Evolutionary conservation across 2,113 vertebrate species (phyloP).

Genomic region (Rallus limicola): DNA sequence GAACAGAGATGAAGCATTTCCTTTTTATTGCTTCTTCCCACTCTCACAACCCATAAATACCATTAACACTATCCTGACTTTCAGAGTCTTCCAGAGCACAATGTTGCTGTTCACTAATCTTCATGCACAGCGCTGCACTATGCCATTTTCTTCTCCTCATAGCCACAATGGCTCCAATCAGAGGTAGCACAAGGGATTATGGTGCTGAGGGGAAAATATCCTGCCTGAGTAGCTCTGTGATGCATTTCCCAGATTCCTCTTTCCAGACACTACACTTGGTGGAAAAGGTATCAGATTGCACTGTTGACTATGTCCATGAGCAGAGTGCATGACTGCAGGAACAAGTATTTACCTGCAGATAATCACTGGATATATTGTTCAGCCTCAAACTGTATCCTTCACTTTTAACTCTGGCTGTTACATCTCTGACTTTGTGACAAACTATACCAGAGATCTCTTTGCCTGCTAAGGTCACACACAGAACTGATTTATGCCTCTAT

Average conservation of each 20-base stretch:
- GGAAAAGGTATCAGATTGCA: slow-evolving; percentile 35
- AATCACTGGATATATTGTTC: neutral
- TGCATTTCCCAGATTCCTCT: slow-evolving; percentile 37
- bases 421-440: neutral
- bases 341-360: slow-evolving; percentile 52
- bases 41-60: slow-evolving; percentile 53
- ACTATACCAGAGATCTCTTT: neutral
- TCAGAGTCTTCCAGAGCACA: neutral
- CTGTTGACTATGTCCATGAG: neutral
- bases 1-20: slow-evolving; percentile 61
- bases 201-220: slow-evolving; percentile 18
- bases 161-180: neutral
- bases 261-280: slow-evolving; percentile 27
- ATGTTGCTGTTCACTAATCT: neutral
- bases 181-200: slow-evolving; percentile 9
- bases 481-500: neutral
- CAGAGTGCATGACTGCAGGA: neutral
- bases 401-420: neutral
- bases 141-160: neutral
- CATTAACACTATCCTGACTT: slow-evolving; percentile 39
- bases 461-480: neutral
- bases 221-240: slow-evolving; percentile 24
- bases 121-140: neutral
- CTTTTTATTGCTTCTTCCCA: slow-evolving; percentile 53
- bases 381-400: neutral